Percentiles rank a stretch among this genome's conserved stretches.
phyloP scores from a whole-genome alignment of 2,888 invertebrate species.

The Eugnorisma glareosa region DNA sequence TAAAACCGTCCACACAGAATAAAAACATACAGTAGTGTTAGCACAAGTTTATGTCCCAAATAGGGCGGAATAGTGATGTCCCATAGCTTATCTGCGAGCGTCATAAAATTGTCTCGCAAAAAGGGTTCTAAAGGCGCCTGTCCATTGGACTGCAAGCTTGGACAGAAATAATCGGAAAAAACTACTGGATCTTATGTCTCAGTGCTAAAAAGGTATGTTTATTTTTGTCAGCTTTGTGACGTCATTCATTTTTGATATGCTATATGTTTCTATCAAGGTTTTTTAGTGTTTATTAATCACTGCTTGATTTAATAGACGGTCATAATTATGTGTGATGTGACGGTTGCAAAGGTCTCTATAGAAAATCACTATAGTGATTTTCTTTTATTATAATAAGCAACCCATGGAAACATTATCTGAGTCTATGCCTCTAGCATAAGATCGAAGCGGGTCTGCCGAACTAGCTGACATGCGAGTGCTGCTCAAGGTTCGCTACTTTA shows the following conservation, averaged over 20 bases:
- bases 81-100: conserved; percentile 46
- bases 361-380: no score
- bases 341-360: not conserved
- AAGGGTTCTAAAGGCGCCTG: conserved; percentile 48
- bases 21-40: conserved; percentile 8
- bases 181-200: not conserved
- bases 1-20: conserved; percentile 6
- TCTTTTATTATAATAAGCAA: no score
- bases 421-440: no score
- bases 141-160: conserved; percentile 34
- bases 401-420: no score
- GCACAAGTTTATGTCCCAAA: conserved; percentile 40
- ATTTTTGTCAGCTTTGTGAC: not conserved
- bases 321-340: not conserved
- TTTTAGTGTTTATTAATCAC: not conserved
- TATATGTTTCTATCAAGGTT: not conserved
- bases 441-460: not conserved
- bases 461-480: not conserved
- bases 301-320: not conserved
- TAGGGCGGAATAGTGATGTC: conserved; percentile 55
- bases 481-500: not conserved
- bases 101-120: conserved; percentile 53
- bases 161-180: conserved; percentile 24
- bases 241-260: not conserved
- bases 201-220: not conserved